phyloP scores from a whole-genome alignment of 2,888 invertebrate species.

The Mantis religiosa region DNA sequence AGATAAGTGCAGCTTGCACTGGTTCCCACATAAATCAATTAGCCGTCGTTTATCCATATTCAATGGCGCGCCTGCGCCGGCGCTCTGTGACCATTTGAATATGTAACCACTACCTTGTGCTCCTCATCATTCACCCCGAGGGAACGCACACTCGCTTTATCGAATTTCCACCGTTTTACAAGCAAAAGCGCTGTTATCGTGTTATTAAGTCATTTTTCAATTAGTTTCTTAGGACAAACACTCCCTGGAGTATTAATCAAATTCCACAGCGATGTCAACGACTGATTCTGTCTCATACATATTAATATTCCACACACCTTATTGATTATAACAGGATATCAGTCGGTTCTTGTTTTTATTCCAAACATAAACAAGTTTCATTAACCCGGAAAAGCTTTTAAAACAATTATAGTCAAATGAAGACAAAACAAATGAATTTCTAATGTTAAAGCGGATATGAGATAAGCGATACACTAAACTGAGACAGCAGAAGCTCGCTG shows the following conservation, averaged over 20 bases:
- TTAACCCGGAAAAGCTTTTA: too few relatives aligned
- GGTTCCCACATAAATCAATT: background rate
- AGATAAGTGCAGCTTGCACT: background rate
- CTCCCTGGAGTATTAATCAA: background rate
- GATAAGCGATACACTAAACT: too few relatives aligned
- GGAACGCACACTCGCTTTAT: background rate
- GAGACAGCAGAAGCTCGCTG: too few relatives aligned
- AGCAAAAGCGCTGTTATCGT: background rate
- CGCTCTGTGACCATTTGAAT: slow-evolving; percentile 19
- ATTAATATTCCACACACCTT: background rate
- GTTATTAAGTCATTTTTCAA: background rate
- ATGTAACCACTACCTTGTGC: slow-evolving; percentile 21
- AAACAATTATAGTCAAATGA: too few relatives aligned
- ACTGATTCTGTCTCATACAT: background rate
- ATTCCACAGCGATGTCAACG: background rate
- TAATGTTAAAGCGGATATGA: too few relatives aligned
- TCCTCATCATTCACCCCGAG: background rate
- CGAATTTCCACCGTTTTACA: background rate
- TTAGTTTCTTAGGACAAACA: background rate
- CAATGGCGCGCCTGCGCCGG: background rate
- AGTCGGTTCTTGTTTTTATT: too few relatives aligned
- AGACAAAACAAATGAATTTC: too few relatives aligned
- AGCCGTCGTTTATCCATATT: background rate
- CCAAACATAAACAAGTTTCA: too few relatives aligned
- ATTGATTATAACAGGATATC: background rate